phyloP scores from a whole-genome alignment of 2,888 invertebrate genomes.

The Hylaea fasciaria region DNA sequence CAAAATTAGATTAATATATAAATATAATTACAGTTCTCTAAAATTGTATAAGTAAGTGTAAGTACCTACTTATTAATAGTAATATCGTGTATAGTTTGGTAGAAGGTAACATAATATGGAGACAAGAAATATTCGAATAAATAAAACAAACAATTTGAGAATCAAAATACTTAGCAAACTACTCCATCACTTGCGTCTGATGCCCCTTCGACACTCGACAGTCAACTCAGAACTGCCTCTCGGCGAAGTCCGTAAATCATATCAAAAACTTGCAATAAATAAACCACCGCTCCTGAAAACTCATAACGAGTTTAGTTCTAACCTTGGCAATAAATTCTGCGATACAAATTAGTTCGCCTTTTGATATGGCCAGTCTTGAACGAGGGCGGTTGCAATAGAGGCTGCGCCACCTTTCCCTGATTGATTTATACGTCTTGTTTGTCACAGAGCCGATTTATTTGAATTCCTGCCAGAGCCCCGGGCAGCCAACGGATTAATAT shows the following conservation, averaged over 20 bases:
- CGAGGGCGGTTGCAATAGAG: slow-evolving; percentile 71
- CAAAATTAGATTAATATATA: too few relatives aligned
- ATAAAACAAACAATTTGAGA: not conserved
- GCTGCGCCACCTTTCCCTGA: slow-evolving; percentile 81
- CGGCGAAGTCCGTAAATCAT: slow-evolving; percentile 64
- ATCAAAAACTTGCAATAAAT: slow-evolving; percentile 66
- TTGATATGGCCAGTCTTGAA: slow-evolving; percentile 63
- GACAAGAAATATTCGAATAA: too few relatives aligned
- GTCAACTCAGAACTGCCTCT: slow-evolving; percentile 27
- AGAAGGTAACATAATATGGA: too few relatives aligned
- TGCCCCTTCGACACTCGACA: slow-evolving; percentile 43
- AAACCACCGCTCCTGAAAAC: slow-evolving; percentile 70
- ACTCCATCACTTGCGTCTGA: slow-evolving; percentile 6
- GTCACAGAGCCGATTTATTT: slow-evolving; percentile 84
- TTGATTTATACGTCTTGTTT: slow-evolving; percentile 86
- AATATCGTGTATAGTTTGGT: too few relatives aligned
- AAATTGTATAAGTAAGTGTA: too few relatives aligned
- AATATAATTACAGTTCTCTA: too few relatives aligned
- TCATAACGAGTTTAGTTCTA: slow-evolving; percentile 81
- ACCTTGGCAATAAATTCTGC: slow-evolving; percentile 79
- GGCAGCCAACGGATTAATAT: slow-evolving; percentile 83
- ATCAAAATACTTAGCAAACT: not conserved
- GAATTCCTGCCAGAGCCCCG: slow-evolving; percentile 81
- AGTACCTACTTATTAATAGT: too few relatives aligned
- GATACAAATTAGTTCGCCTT: slow-evolving; percentile 79